A percentile compares a stretch with the other conserved stretches of the same genome.
These are phyloP conservation scores for Bellardia bayeri DNA, from an alignment of 2,888 invertebrate species.

Conservation along the genomic window DNA sequence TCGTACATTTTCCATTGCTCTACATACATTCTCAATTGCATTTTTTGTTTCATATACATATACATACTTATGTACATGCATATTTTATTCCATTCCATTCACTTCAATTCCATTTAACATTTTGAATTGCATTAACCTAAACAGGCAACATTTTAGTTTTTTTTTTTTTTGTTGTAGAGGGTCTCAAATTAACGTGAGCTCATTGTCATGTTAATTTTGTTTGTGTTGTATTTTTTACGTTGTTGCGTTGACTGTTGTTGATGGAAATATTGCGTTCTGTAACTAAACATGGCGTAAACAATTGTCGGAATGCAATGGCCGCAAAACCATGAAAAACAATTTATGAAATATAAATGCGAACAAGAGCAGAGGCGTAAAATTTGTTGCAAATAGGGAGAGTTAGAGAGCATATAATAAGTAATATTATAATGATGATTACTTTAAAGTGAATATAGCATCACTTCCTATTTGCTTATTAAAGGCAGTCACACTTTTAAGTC, in stretches of 20 bases:
- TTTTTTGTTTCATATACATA: too few relatives aligned
- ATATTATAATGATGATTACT: too few relatives aligned
- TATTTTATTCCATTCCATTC: slow-evolving; percentile 29
- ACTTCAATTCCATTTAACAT: slow-evolving; percentile 33
- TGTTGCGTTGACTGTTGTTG: slow-evolving; percentile 1
- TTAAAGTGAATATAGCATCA: too few relatives aligned
- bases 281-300: slow-evolving; percentile 17
- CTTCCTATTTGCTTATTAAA: too few relatives aligned
- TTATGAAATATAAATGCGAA: background rate
- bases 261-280: background rate
- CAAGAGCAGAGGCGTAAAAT: slow-evolving; percentile 14
- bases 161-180: background rate
- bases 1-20: background rate
- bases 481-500: background rate
- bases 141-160: slow-evolving; percentile 32
- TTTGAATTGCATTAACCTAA: slow-evolving; percentile 62
- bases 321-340: slow-evolving; percentile 24
- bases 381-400: too few relatives aligned
- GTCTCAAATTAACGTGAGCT: slow-evolving; percentile 58
- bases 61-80: background rate
- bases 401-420: too few relatives aligned
- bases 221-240: background rate
- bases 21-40: slow-evolving; percentile 3
- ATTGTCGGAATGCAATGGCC: slow-evolving; percentile 40
- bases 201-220: slow-evolving; percentile 60